phyloP scores from a whole-genome alignment of 2,888 invertebrate genomes.

The Micoletzkya japonica region DNA sequence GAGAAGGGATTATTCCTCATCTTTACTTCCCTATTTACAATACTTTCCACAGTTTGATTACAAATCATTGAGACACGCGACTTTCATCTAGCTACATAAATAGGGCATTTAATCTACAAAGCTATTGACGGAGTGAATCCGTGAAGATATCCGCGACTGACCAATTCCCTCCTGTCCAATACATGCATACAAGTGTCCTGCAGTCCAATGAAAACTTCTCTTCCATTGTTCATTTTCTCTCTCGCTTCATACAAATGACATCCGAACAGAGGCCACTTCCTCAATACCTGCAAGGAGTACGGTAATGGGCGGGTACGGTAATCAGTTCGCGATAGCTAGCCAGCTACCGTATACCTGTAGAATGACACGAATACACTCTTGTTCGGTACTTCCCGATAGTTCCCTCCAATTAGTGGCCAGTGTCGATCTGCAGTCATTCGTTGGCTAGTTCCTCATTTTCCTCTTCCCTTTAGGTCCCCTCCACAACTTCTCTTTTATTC shows the following conservation, averaged over 20 bases:
- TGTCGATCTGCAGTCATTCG: constrained; percentile 33
- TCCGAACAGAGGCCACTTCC: constrained; percentile 59
- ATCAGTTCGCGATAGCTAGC: not conserved
- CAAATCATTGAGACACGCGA: no score
- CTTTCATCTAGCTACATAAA: no score
- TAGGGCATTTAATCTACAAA: no score
- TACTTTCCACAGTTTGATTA: no score
- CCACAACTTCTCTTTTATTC: not conserved
- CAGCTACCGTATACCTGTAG: constrained; percentile 30
- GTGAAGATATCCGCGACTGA: no score
- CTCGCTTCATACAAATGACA: constrained; percentile 47
- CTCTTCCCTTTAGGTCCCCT: not conserved
- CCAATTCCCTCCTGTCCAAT: constrained; percentile 9
- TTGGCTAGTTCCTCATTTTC: not conserved
- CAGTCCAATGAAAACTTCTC: constrained; percentile 5
- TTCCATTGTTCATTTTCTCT: not conserved
- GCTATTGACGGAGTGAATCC: not conserved
- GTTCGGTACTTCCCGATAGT: constrained; percentile 46
- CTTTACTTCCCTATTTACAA: no score
- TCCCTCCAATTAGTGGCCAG: constrained; percentile 52
- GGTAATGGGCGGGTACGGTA: not conserved
- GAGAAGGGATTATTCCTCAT: no score
- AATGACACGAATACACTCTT: constrained; percentile 52
- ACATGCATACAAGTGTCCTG: constrained; percentile 22
- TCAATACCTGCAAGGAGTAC: constrained; percentile 39